Evolutionary conservation across 2,888 invertebrate genomes (phyloP).

Genomic region (Agonum fuliginosum): DNA sequence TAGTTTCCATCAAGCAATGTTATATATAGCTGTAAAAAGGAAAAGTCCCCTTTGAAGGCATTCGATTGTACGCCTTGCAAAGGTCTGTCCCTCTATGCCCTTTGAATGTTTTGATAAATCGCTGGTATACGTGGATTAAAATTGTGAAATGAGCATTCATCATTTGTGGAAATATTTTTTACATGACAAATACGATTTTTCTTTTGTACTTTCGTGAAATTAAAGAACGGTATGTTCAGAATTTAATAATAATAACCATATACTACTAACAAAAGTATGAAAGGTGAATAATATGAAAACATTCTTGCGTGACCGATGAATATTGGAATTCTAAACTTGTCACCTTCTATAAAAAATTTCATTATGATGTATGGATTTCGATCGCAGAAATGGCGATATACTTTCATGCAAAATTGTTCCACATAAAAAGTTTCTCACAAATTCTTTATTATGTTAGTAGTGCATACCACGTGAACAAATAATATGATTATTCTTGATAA

Average conservation of each 20-base stretch:
- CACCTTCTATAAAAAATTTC: neutral
- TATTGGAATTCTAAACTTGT: constrained; percentile 19
- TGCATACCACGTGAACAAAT: no score
- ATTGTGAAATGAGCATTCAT: constrained; percentile 38
- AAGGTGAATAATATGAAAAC: neutral
- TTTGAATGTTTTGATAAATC: constrained; percentile 49
- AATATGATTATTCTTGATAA: no score
- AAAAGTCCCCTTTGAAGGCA: constrained; percentile 14
- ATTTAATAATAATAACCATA: constrained; percentile 10
- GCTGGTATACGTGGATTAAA: constrained; percentile 27
- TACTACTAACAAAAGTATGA: neutral
- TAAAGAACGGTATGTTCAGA: constrained; percentile 23
- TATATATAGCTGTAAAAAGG: constrained; percentile 11
- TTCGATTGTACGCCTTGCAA: constrained; percentile 21
- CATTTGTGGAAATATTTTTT: constrained; percentile 28
- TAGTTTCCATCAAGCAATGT: constrained; percentile 32
- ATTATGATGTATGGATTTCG: neutral
- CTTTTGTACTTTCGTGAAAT: constrained; percentile 39
- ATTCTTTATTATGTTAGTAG: no score
- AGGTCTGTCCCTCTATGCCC: constrained; percentile 6
- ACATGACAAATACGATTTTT: constrained; percentile 36
- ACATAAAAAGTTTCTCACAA: no score
- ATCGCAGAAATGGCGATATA: constrained; percentile 24
- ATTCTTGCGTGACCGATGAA: constrained; percentile 7
- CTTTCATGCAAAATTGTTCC: constrained; percentile 10